phyloP scores from a whole-genome alignment of 2,797 vertebrate genomes.

The Fringilla coelebs region DNA sequence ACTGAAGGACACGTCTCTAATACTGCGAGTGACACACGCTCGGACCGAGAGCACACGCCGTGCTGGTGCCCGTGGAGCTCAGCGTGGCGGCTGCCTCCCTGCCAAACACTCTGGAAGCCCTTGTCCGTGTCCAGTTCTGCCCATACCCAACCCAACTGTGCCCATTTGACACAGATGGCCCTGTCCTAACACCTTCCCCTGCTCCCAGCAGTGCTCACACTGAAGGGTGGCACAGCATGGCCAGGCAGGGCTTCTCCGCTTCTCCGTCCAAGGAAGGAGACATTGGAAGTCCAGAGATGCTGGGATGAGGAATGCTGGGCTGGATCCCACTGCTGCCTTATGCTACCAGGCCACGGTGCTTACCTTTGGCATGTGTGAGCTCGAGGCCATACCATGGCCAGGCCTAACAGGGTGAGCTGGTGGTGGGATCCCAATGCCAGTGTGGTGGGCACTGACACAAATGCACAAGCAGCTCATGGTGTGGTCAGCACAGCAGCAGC shows the following conservation, averaged over 20 bases:
- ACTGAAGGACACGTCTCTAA: not conserved
- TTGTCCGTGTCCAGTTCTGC: not conserved
- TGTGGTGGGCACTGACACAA: not conserved
- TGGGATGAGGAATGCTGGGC: not conserved
- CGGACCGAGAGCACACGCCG: rapidly evolving
- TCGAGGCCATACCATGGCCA: not conserved
- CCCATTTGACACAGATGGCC: not conserved
- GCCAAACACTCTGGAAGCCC: not conserved
- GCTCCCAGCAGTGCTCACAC: not conserved
- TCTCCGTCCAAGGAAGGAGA: not conserved
- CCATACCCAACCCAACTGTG: rapidly evolving
- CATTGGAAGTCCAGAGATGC: not conserved
- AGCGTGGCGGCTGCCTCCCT: rapidly evolving
- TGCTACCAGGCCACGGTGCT: not conserved
- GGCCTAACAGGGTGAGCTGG: not conserved
- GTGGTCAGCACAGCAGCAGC: not conserved
- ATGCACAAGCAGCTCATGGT: not conserved
- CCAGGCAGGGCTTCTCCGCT: not conserved
- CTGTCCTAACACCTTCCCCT: not conserved
- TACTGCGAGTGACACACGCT: rapidly evolving
- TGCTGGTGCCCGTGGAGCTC: not conserved
- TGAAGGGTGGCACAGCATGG: not conserved
- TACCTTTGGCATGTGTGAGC: not conserved
- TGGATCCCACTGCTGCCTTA: rapidly evolving
- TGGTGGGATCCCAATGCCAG: not conserved